A percentile compares a stretch with the other conserved stretches of the same genome.
These are phyloP conservation scores for Protonemura montana DNA, from an alignment of 2,888 invertebrate genomes.

Conservation along the genomic window DNA sequence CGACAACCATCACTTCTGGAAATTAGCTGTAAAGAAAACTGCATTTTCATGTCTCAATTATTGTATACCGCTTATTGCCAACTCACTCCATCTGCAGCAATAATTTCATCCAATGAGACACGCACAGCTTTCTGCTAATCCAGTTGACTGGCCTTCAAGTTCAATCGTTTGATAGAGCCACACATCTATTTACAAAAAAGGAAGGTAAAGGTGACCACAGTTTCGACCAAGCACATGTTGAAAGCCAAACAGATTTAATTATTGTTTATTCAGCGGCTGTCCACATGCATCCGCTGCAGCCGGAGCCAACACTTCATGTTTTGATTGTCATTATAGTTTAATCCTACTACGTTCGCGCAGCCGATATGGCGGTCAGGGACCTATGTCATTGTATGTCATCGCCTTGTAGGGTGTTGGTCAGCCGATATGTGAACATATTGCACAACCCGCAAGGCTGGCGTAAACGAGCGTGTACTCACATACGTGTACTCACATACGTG, in stretches of 20 bases:
- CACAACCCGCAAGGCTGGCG: background rate
- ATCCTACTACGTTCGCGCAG: background rate
- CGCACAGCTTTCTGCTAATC: background rate
- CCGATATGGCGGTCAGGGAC: conserved; percentile 12
- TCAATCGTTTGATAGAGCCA: background rate
- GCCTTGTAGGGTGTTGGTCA: background rate
- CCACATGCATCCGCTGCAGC: background rate
- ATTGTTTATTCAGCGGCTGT: background rate
- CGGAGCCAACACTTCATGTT: background rate
- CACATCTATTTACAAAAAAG: background rate
- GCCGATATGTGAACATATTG: background rate
- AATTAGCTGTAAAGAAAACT: background rate
- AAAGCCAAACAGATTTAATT: background rate
- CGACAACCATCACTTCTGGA: background rate
- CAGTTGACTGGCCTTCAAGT: background rate
- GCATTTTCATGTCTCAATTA: background rate
- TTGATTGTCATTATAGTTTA: background rate
- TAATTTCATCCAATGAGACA: background rate
- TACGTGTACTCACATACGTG: background rate
- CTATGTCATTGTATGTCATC: background rate
- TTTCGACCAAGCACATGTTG: background rate
- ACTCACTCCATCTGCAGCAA: background rate
- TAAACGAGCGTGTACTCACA: background rate
- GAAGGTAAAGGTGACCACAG: background rate
- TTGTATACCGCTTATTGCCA: background rate